Base-by-base conservation (phyloP, 2,113 vertebrate genomes). In the Nipponia nippon region DNA sequence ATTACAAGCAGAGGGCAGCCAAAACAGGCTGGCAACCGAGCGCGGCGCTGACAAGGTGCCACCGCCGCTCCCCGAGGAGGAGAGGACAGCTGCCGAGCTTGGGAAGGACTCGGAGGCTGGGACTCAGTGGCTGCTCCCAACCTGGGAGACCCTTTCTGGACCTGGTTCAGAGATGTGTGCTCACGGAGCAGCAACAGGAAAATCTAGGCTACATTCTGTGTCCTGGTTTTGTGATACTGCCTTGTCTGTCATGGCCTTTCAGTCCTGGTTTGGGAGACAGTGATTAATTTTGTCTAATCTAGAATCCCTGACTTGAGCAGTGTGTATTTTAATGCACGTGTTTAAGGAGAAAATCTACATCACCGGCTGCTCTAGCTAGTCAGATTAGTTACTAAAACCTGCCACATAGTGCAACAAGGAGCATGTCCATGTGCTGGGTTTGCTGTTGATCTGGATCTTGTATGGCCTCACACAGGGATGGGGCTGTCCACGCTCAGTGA, bases 1-100 rank as follows among this genome's bases (percentile, higher is more conserved):
- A 98, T 97, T 97, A 97, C 86, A 96, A 93, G 77, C 66, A 83
- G 69, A 97, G 97, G 94, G 95, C 83, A 97, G 87, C 84, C 23
- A 7, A 93, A 97, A 96, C 14, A 15, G 59, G 76, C 89, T 95
- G 92, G 96, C 89, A 89, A 47, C 32, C 0, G 13, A 87, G 49
- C 5, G 13, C 3, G 11, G 50, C 0, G 2, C 55, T 79, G 92
- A 87, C 67, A 93, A 91, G 59, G 77, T 77, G 90, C 36, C 14
- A 8, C 56, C 59, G 83, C 71, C 13, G 9, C 71, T 78, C 83
- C 69, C 84, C 4, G 18, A 30, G 50, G n/a, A 85, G 53, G 26
- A 89, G 75, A 84, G 58, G 19, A 52, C 38, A 70, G 61, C 30
- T 47, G 59, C 59, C 2, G 13, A 50, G 14, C 77, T 69, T 53